Conservation (phyloP, 2,113 vertebrate species). For the Garra rufa region DNA sequence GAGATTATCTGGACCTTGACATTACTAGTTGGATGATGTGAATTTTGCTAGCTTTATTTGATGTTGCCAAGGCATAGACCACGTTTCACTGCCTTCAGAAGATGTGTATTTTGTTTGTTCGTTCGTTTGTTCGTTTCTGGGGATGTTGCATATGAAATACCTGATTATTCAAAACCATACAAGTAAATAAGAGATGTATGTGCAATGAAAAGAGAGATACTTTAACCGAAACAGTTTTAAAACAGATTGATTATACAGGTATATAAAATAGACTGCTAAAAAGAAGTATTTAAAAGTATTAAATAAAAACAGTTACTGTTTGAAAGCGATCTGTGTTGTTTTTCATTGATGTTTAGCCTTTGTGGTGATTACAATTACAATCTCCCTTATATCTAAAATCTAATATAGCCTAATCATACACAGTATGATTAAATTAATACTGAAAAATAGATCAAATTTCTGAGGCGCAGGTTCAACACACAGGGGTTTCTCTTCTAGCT, state of each 20-base stretch:
- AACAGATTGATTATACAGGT: conserved; percentile 83
- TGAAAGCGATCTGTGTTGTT: conserved; percentile 71
- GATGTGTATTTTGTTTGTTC: conserved; percentile 74
- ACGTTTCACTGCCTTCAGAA: conserved; percentile 83
- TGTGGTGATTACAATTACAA: not conserved
- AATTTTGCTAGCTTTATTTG: conserved; percentile 78
- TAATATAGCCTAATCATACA: not conserved
- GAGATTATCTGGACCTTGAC: conserved; percentile 48
- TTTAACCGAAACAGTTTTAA: conserved; percentile 85
- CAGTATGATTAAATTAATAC: too few relatives aligned
- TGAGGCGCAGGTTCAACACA: not conserved
- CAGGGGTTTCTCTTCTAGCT: not conserved
- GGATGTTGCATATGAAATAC: conserved; percentile 83
- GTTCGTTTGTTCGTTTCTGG: conserved; percentile 77
- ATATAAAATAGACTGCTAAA: conserved; percentile 85
- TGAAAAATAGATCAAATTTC: not conserved
- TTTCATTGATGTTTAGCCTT: not conserved
- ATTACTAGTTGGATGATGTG: conserved; percentile 49
- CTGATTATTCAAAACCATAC: conserved; percentile 80
- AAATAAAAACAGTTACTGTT: conserved; percentile 92
- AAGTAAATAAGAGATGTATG: conserved; percentile 80
- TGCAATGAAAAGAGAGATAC: conserved; percentile 77
- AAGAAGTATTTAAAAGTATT: conserved; percentile 87
- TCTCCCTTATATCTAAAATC: not conserved
- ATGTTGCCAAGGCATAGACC: conserved; percentile 79